phyloP scores from a whole-genome alignment of 2,113 vertebrate species.

The Podarcis raffonei region DNA sequence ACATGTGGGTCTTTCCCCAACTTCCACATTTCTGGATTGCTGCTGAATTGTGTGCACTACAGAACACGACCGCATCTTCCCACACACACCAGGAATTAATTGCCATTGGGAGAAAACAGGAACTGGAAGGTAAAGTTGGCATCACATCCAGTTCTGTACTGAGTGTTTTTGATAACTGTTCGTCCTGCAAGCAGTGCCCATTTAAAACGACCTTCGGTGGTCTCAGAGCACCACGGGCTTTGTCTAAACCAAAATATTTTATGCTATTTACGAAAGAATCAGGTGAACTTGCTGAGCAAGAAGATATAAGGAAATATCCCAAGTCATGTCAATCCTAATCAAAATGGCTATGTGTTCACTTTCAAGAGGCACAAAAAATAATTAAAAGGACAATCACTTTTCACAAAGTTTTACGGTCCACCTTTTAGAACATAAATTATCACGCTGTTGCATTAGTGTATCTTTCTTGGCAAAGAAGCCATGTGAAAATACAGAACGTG shows the following conservation, averaged over 20 bases:
- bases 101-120: neutral
- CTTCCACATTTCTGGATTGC: neutral
- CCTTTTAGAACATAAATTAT: neutral
- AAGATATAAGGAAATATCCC: neutral
- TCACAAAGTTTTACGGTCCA: neutral
- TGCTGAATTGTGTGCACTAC: neutral
- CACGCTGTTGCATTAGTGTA: neutral
- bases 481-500: neutral
- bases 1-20: neutral
- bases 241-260: neutral
- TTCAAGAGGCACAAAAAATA: neutral
- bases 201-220: neutral
- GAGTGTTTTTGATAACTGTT: neutral
- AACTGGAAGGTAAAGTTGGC: neutral
- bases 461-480: neutral
- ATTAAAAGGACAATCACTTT: neutral
- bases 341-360: neutral
- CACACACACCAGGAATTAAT: neutral
- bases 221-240: neutral
- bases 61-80: neutral
- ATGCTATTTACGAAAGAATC: slow-evolving; percentile 22
- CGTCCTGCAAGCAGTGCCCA: neutral
- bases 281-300: slow-evolving; percentile 11
- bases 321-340: neutral
- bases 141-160: neutral